A percentile compares a stretch with the other conserved stretches of the same genome.
Conservation (phyloP, 2,888 invertebrate genomes). For the Vandiemenella viatica region DNA sequence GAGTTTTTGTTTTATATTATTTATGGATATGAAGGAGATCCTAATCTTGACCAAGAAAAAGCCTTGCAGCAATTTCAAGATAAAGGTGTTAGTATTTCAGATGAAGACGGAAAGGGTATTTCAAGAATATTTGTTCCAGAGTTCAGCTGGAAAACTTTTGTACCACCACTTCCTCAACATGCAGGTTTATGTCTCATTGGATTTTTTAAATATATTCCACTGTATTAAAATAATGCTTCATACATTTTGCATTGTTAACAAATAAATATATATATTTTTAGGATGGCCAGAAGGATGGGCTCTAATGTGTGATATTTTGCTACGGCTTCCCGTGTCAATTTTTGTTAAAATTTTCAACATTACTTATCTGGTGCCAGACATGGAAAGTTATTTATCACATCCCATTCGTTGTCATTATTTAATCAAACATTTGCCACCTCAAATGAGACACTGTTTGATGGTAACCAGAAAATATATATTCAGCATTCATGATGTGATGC, state of each 20-base stretch:
- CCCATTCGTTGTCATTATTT: slow-evolving; percentile 49
- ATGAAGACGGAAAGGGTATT: slow-evolving; percentile 31
- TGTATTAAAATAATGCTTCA: background rate
- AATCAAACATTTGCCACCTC: slow-evolving; percentile 41
- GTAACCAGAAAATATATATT: slow-evolving; percentile 41
- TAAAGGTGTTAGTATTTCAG: slow-evolving; percentile 24
- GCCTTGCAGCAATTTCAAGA: slow-evolving; percentile 20
- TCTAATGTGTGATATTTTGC: slow-evolving; percentile 48
- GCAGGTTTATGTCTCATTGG: slow-evolving; percentile 23
- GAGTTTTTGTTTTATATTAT: slow-evolving; percentile 53
- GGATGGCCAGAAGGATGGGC: slow-evolving; percentile 51
- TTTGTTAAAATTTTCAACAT: slow-evolving; percentile 50
- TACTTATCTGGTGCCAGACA: slow-evolving; percentile 36
- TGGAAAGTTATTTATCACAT: slow-evolving; percentile 44
- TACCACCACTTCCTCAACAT: slow-evolving; percentile 48
- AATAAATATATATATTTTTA: slow-evolving; percentile 16
- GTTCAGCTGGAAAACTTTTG: slow-evolving; percentile 54
- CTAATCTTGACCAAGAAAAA: slow-evolving; percentile 20
- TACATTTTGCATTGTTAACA: background rate
- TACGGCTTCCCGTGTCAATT: slow-evolving; percentile 53
- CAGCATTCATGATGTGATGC: slow-evolving; percentile 37
- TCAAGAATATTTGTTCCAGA: slow-evolving; percentile 34
- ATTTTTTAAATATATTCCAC: background rate
- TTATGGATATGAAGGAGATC: slow-evolving; percentile 36
- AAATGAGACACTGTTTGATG: slow-evolving; percentile 36